Conservation (phyloP, 1,140 invertebrate species). For the Caenorhabditis remanei region DNA sequence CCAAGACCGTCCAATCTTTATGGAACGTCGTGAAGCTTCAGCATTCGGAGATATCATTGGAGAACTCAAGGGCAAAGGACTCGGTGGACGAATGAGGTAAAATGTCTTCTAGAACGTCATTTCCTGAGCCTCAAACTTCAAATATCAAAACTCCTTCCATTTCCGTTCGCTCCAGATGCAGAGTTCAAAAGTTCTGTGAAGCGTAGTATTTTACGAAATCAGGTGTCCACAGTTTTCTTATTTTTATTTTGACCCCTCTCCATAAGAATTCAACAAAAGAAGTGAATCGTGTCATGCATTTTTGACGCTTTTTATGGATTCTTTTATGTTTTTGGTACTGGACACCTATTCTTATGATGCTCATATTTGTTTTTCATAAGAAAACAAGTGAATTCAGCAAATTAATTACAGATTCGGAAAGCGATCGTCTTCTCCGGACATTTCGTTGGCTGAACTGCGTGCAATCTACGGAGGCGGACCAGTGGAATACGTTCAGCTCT, state of each 20-base stretch:
- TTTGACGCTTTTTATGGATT: slow-evolving; percentile 30
- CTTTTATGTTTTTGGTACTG: slow-evolving; percentile 31
- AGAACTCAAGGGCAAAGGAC: slow-evolving; percentile 69
- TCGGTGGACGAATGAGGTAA: slow-evolving; percentile 70
- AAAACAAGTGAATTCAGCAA: slow-evolving; percentile 19
- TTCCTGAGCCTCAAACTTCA: background rate
- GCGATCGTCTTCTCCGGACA: slow-evolving; percentile 39
- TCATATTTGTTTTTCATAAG: background rate
- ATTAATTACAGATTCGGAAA: slow-evolving; percentile 67
- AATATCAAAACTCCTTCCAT: background rate
- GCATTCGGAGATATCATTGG: slow-evolving; percentile 67
- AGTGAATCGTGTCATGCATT: slow-evolving; percentile 16
- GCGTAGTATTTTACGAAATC: background rate
- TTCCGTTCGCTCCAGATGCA: background rate
- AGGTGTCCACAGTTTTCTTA: background rate
- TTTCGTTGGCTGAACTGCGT: slow-evolving; percentile 8
- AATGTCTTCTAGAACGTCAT: background rate
- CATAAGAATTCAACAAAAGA: slow-evolving; percentile 3
- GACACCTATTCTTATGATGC: background rate
- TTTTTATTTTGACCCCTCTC: slow-evolving; percentile 21
- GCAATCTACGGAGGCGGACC: slow-evolving; percentile 32
- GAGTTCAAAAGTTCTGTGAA: background rate
- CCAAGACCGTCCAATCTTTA: slow-evolving; percentile 66
- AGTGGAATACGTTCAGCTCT: slow-evolving; percentile 47
- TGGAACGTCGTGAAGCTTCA: slow-evolving; percentile 77